Evolutionary conservation across 2,888 invertebrate species (phyloP), one percentile per base, ranked within the genome.

Genomic region (Phragmatobia fuliginosa): DNA sequence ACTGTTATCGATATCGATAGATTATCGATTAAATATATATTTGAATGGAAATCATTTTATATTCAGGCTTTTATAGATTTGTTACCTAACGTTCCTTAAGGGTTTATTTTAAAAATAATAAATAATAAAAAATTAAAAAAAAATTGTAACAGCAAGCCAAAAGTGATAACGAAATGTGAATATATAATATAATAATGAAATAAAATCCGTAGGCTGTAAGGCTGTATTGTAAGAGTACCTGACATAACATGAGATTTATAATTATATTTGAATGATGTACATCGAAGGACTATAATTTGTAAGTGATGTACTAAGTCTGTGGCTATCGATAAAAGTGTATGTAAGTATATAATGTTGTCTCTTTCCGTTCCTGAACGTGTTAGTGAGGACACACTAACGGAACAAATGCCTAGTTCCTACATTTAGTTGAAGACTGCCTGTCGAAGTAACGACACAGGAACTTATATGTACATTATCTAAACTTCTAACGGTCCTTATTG

Each of bases 341-440:
- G 52, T 52, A 58, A 62, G n/a, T 63, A 58, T 60, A 25, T 67
- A 68, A 56, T 68, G 49, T 62, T 72, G 76, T 74, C 62, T 68
- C 73, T 71, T 71, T 74, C 72, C 58, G 70, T 76, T 73, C 62
- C 67, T 59, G 67, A 67, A 74, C 67, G 76, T 73, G 72, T 64
- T 74, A 76, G 70, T 72, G 72, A 69, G 68, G 73, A 72, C 73
- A 75, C 71, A 65, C 68, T 45, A 71, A 71, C 66, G 60, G 63
- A 66, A 70, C 77, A 79, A 74, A 79, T 81, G 76, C 74, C 76
- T 71, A 79, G 81, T 81, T 81, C 82, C 81, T 81, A 81, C 72
- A 68, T 74, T 73, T 63, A 80, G 69, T 71, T 68, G 66, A 72
- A 75, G 67, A 63, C 25, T 67, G 64, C 66, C 62, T 58, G 69